A percentile compares a stretch with the other conserved stretches of the same genome.
These are phyloP conservation scores for Ophioderma brevispina DNA, from an alignment of 35 echinoderm and acorn worm species.

Conservation along the genomic window DNA sequence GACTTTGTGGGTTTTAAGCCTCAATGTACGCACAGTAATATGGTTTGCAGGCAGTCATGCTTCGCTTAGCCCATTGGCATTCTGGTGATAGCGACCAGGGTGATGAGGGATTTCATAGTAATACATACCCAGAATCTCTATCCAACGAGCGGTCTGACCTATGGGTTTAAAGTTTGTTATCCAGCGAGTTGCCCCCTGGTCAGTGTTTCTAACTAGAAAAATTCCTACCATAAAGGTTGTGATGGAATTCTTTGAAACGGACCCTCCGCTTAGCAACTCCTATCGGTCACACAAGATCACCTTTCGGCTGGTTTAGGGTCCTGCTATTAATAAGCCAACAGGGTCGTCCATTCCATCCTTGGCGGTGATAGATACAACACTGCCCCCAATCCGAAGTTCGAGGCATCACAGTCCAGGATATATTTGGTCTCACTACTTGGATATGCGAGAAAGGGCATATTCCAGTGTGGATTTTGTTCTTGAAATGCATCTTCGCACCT, in stretches of 20 bases:
- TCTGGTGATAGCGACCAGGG: conserved; percentile 26
- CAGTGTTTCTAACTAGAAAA: conserved; percentile 69
- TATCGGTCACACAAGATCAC: conserved; percentile 47
- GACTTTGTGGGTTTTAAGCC: background rate
- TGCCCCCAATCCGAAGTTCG: conserved; percentile 33
- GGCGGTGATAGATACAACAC: background rate
- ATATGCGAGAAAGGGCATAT: conserved; percentile 35
- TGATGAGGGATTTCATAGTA: conserved; percentile 52
- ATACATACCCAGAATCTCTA: conserved; percentile 40
- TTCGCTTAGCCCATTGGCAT: conserved; percentile 52
- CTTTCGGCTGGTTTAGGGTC: conserved; percentile 40
- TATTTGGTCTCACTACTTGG: background rate
- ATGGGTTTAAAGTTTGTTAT: conserved; percentile 37
- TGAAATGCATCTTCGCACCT: conserved; percentile 13
- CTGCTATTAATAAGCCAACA: conserved; percentile 35
- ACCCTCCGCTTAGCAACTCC: conserved; percentile 51
- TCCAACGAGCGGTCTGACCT: conserved; percentile 52
- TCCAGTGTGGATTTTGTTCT: background rate
- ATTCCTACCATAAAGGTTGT: conserved; percentile 50
- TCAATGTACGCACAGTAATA: background rate
- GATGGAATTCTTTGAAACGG: conserved; percentile 50
- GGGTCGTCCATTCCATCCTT: conserved; percentile 28
- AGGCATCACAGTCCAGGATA: conserved; percentile 41
- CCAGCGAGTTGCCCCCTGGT: conserved; percentile 54
- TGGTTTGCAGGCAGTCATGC: background rate